These are phyloP conservation scores for Mystacides longicornis DNA, from an alignment of 2,888 invertebrate species.

Conservation along the genomic window DNA sequence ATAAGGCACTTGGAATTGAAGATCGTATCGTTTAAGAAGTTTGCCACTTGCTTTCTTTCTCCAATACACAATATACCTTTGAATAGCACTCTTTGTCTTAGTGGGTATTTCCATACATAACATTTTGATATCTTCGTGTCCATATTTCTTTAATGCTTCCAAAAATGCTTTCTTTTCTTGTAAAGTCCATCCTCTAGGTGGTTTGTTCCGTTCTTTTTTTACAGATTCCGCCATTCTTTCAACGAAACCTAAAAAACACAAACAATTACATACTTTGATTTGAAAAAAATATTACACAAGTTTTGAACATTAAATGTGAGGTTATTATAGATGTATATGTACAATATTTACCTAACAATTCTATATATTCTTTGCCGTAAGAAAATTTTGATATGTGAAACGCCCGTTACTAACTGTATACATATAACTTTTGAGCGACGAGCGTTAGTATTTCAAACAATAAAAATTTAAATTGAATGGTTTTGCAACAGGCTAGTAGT, in stretches of 20 bases:
- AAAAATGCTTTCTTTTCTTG: slow-evolving; percentile 17
- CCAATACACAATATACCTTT: slow-evolving; percentile 11
- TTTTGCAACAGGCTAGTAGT: too few species aligned
- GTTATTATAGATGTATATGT: too few species aligned
- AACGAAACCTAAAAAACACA: not conserved
- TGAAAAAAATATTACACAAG: not conserved
- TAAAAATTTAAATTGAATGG: too few species aligned
- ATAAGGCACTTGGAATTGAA: not conserved
- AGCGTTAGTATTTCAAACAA: too few species aligned
- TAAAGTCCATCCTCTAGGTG: slow-evolving; percentile 12
- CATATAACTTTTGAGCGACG: too few species aligned
- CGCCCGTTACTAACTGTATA: too few species aligned
- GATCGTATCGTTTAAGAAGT: not conserved
- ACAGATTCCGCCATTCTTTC: not conserved
- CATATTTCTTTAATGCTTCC: slow-evolving; percentile 11
- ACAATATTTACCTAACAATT: too few species aligned
- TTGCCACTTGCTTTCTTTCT: not conserved
- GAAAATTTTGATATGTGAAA: too few species aligned
- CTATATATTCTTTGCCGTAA: too few species aligned
- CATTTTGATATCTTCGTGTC: slow-evolving; percentile 10
- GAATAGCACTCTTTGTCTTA: slow-evolving; percentile 11
- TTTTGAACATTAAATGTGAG: not conserved
- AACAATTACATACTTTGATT: too few species aligned
- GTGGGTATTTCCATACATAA: slow-evolving; percentile 11
- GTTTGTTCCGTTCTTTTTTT: too few species aligned